Conservation (phyloP, 2,888 invertebrate genomes). For the Aquatica leii region DNA sequence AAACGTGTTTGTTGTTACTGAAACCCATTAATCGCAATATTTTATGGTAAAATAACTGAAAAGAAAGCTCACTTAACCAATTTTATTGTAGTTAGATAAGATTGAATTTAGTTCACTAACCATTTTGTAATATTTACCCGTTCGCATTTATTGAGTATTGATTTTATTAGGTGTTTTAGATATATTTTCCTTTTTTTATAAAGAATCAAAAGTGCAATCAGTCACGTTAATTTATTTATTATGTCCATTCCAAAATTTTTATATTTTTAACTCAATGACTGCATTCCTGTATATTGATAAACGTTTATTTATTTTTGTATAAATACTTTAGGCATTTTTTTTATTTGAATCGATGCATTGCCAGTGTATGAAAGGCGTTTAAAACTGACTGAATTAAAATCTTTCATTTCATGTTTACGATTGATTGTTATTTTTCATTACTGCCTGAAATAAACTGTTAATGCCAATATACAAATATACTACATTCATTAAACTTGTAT, state of each 20-base stretch:
- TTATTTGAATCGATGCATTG: neutral
- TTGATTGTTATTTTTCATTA: constrained; percentile 23
- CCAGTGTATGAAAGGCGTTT: no score
- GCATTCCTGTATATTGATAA: constrained; percentile 46
- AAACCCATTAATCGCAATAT: constrained; percentile 30
- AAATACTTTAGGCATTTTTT: constrained; percentile 15
- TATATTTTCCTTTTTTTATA: constrained; percentile 28
- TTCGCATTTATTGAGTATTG: constrained; percentile 20
- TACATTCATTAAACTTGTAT: neutral
- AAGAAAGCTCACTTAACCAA: constrained; percentile 30
- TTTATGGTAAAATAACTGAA: constrained; percentile 24
- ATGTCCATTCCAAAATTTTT: constrained; percentile 48
- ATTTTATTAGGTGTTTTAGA: constrained; percentile 25
- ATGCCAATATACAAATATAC: constrained; percentile 23
- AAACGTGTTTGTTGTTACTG: constrained; percentile 29
- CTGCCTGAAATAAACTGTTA: constrained; percentile 25
- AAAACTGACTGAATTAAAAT: constrained; percentile 19
- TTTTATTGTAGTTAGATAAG: constrained; percentile 29
- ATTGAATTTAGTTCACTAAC: constrained; percentile 32
- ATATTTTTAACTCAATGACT: constrained; percentile 48
- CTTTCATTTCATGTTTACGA: constrained; percentile 17
- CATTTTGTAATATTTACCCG: constrained; percentile 26
- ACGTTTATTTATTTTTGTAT: constrained; percentile 36
- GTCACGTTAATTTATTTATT: constrained; percentile 43
- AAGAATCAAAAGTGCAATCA: constrained; percentile 33